Evolutionary conservation across 2,888 invertebrate genomes (phyloP), one percentile per base, ranked within the genome.

Genomic region (Hydrotaea cyrtoneurina): DNA sequence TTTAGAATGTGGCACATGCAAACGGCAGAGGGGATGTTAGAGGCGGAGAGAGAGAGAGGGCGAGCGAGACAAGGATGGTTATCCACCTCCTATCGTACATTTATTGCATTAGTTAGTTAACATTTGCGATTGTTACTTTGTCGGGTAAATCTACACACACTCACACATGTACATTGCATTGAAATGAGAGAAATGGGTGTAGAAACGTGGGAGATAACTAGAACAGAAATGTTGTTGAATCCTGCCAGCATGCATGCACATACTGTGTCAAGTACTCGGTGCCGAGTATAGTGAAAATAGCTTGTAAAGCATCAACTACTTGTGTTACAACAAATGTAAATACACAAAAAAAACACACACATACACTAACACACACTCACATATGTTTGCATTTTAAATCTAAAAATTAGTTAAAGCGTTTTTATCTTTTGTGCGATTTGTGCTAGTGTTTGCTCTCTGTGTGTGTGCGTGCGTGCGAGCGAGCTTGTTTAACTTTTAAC

Each of bases 51-150:
- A 59, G 59, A 17, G 23, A 62, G 53, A 21, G 39, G 57, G 21
- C 17, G 53, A 19, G 73, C 31, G 43, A 55, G 17, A 73, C 11
- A 39, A 10, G 1, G 73, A 11, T 26, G n/a, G 23, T 23, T 50
- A 55, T 75, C 46, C 64, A 43, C 59, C 39, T 64, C n/a, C 2
- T 21, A 13, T 8, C 3, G 43, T 83, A 82, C 86, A 80, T 82
- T 86, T 86, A 80, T 83, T 83, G 69, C 78, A 84, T 78, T 84
- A 78, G 84, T 84, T 84, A 78, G 73, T 82, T 78, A 77, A 71
- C 73, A 82, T 74, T 84, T 81, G 75, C 81, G 75, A 81, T 84
- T 80, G 80, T 84, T 81, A 81, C 66, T 75, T 78, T 84, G 31
- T 36, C 36, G 11, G 23, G 11, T 31, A 50, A 46, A 31, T 43